These are phyloP conservation scores for Lathamus discolor DNA, from an alignment of 2,113 vertebrate genomes.

Conservation along the genomic window DNA sequence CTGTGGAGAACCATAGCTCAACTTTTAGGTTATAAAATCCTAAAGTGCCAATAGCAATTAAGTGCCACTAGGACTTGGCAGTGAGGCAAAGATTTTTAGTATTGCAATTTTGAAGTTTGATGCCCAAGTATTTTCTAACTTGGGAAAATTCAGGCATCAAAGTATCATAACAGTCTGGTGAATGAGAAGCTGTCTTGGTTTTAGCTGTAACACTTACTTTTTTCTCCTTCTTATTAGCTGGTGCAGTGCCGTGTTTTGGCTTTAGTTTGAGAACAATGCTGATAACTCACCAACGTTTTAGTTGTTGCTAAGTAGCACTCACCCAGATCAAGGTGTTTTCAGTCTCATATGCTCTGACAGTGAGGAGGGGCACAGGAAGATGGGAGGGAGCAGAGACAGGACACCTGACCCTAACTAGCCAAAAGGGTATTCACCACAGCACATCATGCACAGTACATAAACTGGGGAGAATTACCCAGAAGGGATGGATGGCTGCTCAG, in stretches of 20 bases:
- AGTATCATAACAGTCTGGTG: not conserved
- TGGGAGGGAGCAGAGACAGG: not conserved
- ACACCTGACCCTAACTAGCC: not conserved
- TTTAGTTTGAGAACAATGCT: not conserved
- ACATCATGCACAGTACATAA: not conserved
- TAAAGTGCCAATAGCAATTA: not conserved
- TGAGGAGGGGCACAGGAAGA: not conserved
- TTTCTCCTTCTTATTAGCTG: not conserved
- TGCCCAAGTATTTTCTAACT: not conserved
- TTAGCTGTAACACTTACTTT: not conserved
- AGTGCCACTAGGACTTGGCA: not conserved
- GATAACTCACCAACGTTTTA: not conserved
- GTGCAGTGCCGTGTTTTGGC: not conserved
- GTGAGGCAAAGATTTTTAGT: not conserved
- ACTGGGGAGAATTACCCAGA: not conserved
- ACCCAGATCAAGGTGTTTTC: not conserved
- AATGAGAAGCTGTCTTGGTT: not conserved
- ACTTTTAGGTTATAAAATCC: not conserved
- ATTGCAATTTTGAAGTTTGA: not conserved
- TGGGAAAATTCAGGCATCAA: not conserved
- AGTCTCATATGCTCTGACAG: not conserved
- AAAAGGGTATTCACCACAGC: not conserved
- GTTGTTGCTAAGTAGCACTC: not conserved
- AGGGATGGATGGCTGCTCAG: not conserved
- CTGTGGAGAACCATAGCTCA: not conserved